Base-by-base conservation (phyloP, 2,797 vertebrate genomes). In the Choloepus didactylus region DNA sequence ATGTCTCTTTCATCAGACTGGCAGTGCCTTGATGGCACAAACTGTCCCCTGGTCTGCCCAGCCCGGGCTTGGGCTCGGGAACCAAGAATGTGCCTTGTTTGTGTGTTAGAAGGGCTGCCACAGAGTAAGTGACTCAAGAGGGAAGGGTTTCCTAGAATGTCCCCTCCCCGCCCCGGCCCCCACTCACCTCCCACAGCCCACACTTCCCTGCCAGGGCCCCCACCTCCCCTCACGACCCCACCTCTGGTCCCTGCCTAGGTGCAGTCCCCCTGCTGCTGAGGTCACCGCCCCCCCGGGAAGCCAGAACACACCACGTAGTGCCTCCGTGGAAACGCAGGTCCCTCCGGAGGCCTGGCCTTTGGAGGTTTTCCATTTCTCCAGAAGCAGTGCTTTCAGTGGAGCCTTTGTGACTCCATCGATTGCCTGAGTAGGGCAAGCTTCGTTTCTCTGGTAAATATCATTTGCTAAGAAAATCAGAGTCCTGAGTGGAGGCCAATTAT, bases 361-460 rank as follows among this genome's bases (percentile, higher is more conserved):
- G 77, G 92, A 86, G 67, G 51, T 67, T 92, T 97, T 89, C 93
- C n/a, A n/a, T 88, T 92, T 95, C 66, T 86, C 88, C 54, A 41
- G 88, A 88, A 94, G 59, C 59, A 12, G 41, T 25, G 31, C 77
- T 95, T 94, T 90, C 73, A 0, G 11, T 0, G 0, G 60, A 16
- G 95, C 76, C 87, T 94, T 82, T 93, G 49, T 75, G 59, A 7
- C 84, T 60, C 35, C 85, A 92, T 6, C 7, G 92, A 83, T 83
- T n/a, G 64, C 51, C 79, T 0, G 8, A 51, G n/a, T 3, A 35
- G 0, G 6, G 29, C 44, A 54, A 70, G 87, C 84, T 82, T 89
- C 69, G 67, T 85, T 66, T 94, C 60, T 79, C 86, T 77, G 69
- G 62, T 41, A 94, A 92, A 89, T 64, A 54, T n/a, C 49, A 92